phyloP scores from a whole-genome alignment of 2,113 vertebrate genomes.

The Anhinga anhinga region DNA sequence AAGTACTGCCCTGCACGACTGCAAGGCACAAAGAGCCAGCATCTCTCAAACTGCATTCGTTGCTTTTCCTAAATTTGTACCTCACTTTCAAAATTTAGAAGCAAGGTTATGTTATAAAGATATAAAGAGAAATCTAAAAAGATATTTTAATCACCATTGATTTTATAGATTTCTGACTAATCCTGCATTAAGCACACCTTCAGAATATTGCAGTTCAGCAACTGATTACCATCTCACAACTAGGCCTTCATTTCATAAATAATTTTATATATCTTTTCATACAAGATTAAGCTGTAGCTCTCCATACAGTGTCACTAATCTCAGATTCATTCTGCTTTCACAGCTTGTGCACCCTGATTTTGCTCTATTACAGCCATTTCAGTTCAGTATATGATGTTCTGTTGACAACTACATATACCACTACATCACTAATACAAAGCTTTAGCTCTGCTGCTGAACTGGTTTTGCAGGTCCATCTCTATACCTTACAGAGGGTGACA shows the following conservation, averaged over 20 bases:
- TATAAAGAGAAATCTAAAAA: neutral
- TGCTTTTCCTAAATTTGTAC: neutral
- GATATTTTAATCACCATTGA: neutral
- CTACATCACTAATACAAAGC: neutral
- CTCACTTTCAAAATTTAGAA: neutral
- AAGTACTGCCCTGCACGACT: neutral
- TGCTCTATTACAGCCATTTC: neutral
- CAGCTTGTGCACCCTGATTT: neutral
- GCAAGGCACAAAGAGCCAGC: neutral
- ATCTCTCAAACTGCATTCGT: neutral
- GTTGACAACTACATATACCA: neutral
- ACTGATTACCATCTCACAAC: neutral
- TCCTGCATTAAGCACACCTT: neutral
- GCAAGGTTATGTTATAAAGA: neutral
- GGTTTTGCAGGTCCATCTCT: neutral
- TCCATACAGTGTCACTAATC: neutral
- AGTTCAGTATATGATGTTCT: neutral
- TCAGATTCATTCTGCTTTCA: neutral
- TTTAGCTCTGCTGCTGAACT: neutral
- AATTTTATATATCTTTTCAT: neutral
- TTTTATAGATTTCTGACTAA: neutral
- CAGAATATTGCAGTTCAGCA: neutral
- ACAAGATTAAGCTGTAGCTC: neutral
- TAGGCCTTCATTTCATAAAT: neutral
- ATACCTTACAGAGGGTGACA: neutral